Evolutionary conservation across 2,113 vertebrate species (phyloP).

Genomic region (Brachyistius frenatus): DNA sequence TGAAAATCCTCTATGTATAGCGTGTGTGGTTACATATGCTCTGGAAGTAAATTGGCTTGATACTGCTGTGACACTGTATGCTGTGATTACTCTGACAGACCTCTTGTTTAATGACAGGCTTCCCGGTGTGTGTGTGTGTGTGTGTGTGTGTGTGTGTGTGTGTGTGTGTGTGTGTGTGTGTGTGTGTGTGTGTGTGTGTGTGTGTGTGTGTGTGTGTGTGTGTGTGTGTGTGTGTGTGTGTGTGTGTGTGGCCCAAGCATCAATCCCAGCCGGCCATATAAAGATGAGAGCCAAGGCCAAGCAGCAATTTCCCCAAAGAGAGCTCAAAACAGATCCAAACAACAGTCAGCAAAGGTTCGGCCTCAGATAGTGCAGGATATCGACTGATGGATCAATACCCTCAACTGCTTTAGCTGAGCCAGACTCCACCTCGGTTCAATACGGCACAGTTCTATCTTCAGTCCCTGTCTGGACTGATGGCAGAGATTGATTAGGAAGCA

Average conservation of each 20-base stretch:
- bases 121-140: not conserved
- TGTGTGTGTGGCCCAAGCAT: not conserved
- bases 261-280: constrained; percentile 43
- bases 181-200: too few relatives aligned
- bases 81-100: constrained; percentile 53
- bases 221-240: too few relatives aligned
- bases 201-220: too few relatives aligned
- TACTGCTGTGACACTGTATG: constrained; percentile 6
- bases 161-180: too few relatives aligned
- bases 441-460: constrained; percentile 73
- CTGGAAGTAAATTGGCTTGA: constrained; percentile 29
- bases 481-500: constrained; percentile 75
- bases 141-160: too few relatives aligned
- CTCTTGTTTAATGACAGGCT: constrained; percentile 54
- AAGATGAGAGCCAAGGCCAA: constrained; percentile 52
- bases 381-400: constrained; percentile 72
- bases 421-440: constrained; percentile 72
- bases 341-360: constrained; percentile 63
- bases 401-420: constrained; percentile 77
- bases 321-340: constrained; percentile 65
- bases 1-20: not conserved
- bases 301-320: constrained; percentile 53
- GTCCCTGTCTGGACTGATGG: constrained; percentile 66
- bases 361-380: constrained; percentile 68
- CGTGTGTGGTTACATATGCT: not conserved